Base-by-base conservation (phyloP, 2,888 invertebrate species). In the Ormyrus nitidulus region DNA sequence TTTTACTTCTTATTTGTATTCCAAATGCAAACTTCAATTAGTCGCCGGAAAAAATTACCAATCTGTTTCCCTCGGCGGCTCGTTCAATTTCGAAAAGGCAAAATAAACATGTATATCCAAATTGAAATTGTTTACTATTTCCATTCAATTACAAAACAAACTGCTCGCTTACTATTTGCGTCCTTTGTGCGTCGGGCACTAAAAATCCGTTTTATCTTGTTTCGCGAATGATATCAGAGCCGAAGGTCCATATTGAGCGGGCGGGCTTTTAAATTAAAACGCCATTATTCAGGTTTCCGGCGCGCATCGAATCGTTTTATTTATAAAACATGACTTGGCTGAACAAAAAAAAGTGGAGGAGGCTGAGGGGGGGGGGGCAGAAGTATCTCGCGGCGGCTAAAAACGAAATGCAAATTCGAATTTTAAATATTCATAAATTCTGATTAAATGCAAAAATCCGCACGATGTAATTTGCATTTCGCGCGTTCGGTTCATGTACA, bases 351-450 rank as follows among this genome's bases (percentile, higher is more conserved):
- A 34, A 34, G 2, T 10, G 69, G 51, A n/a, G 11, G n/a, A 46
- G 19, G 6, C 11, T 46, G 19, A 34, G 58, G 11, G 34, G 49
- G 46, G 10, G n/a, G 6, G 13, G 48, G 3, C 34, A 34, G 34
- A 34, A 34, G 34, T 34, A 34, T 34, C 34, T 34, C 34, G 34
- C 34, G 34, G 34, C 19, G 2, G 68, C 56, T 66, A 81, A 81
- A 81, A 78, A 75, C 34, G 34, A 70, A 71, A 81, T 81, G 78
- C 71, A 79, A 79, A 81, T 81, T 64, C 49, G 59, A 72, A 81
- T 81, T 81, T 79, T 81, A 79, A 81, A 79, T 81, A 81, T 81
- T 81, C 81, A 79, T 75, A 79, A 79, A 79, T 81, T 77, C 78
- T 70, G 78, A 81, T 81, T 79, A 79, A 72, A 81, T 81, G 81